Base-by-base conservation (phyloP, 2,797 vertebrate genomes). In the Enteromius radiatus region DNA sequence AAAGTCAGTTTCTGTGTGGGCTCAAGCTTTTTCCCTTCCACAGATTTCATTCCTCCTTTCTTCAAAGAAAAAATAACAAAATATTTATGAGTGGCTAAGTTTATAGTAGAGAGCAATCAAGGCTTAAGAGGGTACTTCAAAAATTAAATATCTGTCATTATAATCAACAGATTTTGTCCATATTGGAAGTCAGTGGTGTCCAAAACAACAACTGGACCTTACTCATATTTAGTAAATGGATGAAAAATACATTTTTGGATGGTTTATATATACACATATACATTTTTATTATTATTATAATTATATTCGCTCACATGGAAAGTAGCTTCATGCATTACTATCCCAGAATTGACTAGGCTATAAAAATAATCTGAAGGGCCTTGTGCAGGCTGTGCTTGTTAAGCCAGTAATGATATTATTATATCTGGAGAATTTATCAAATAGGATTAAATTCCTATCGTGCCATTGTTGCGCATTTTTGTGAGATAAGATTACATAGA, bases 351-450 rank as follows among this genome's bases (percentile, higher is more conserved):
- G 31, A 31, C 28, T 63, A 31, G 61, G 61, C 28, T 33, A 63
- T 63, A 63, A 9, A 63, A 31, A 63, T 63, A 63, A 63, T 31
- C 28, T 1, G 15, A 63, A 17, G 28, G 15, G 28, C 61, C 61
- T 63, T 61, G 23, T 19, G 1, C 14, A 45, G 4, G 23, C 41
- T 11, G 23, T 71, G 43, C 28, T 21, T 73, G 43, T 69, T 41
- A 41, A 43, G n/a, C 11, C 36, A 69, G 23, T 26, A 69, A 43
- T 69, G 38, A 23, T 69, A 43, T 69, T 68, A 68, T 68, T 43
- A 43, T 43, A 26, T 23, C 5, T 69, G n/a, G 28, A 28, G 19
- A 49, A 49, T 10, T 0, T 19, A 23, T 69, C 7, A 47, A 71
- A 71, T 47, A 23, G 65, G 19, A 43, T 28, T 45, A 9, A 9